Conservation (phyloP, 1,140 invertebrate species). For the Lineus longissimus region DNA sequence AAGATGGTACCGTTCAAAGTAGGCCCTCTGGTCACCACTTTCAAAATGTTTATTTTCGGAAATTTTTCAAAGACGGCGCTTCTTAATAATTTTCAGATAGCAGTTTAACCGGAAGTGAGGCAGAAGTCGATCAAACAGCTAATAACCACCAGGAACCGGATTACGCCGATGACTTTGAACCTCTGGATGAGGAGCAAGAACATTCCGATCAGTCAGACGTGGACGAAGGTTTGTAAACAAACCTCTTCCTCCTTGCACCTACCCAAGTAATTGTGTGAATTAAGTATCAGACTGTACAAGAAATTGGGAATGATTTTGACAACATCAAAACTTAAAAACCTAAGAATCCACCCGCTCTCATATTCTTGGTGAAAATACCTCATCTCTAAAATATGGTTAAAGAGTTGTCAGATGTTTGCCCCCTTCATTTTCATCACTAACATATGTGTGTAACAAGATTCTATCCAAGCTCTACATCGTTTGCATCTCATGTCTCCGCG, state of each 20-base stretch:
- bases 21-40: too few relatives aligned
- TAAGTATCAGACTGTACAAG: not conserved
- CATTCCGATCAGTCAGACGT: conserved; percentile 29
- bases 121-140: not conserved
- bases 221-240: conserved; percentile 24
- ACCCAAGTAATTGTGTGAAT: not conserved
- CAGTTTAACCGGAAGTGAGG: conserved; percentile 10
- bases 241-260: not conserved
- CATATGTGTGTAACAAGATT: too few relatives aligned
- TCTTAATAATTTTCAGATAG: conserved; percentile 2
- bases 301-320: too few relatives aligned
- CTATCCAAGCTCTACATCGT: too few relatives aligned
- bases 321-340: too few relatives aligned
- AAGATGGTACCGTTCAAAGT: too few relatives aligned
- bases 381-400: too few relatives aligned
- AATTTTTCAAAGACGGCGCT: not conserved
- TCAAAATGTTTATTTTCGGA: conserved; percentile 20
- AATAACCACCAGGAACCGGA: conserved; percentile 23
- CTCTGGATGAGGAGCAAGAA: conserved; percentile 25
- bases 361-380: too few relatives aligned
- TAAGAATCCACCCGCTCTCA: too few relatives aligned
- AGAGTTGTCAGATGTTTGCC: too few relatives aligned
- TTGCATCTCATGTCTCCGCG: too few relatives aligned
- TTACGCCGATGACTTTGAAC: conserved; percentile 45
- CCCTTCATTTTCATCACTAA: too few relatives aligned